Conservation (phyloP, 2,113 vertebrate species). For the Potamarius usumacintae region DNA sequence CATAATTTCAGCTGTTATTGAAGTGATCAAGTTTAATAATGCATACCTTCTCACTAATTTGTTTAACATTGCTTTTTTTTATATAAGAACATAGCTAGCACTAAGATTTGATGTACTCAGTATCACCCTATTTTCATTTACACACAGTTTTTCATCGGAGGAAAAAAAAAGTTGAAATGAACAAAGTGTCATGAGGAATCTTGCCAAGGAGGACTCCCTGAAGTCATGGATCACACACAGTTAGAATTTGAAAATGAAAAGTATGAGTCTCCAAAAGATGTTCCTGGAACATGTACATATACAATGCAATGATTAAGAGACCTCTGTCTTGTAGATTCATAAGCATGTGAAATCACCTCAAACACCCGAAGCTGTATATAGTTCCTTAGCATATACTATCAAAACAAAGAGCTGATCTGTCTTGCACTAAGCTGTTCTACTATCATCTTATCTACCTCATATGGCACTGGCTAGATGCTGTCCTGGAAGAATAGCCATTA, state of each 20-base stretch:
- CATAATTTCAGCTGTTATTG: background rate
- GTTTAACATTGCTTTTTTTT: background rate
- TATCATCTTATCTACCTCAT: background rate
- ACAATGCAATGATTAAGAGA: background rate
- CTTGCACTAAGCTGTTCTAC: background rate
- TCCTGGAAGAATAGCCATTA: background rate
- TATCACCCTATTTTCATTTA: background rate
- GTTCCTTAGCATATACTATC: background rate
- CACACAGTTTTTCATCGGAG: background rate
- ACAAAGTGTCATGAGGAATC: background rate
- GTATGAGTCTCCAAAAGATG: background rate
- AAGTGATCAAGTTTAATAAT: too few species aligned
- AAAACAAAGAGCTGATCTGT: background rate
- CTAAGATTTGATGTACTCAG: background rate
- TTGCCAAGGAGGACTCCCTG: background rate
- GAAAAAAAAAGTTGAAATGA: background rate
- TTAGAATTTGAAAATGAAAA: background rate
- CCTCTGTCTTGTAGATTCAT: background rate
- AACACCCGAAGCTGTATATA: background rate
- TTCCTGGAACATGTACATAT: background rate
- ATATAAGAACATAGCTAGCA: background rate
- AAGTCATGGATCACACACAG: background rate
- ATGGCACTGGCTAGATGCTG: background rate
- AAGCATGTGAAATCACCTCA: background rate
- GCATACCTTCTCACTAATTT: background rate